Evolutionary conservation across 2,888 invertebrate genomes (phyloP).

Genomic region (Sphaeridia pumilis): DNA sequence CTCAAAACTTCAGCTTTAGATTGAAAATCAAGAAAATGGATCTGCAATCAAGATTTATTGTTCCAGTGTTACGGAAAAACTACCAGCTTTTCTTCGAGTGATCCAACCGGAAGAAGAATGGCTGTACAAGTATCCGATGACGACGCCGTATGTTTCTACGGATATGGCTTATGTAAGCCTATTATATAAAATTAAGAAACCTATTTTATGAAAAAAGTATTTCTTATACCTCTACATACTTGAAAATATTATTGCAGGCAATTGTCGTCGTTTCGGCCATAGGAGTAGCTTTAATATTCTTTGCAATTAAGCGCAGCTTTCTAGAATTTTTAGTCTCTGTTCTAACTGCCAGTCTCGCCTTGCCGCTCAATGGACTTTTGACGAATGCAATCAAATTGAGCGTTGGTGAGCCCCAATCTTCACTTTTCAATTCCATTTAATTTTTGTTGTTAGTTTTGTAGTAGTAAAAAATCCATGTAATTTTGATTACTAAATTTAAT

Average conservation of each 20-base stretch:
- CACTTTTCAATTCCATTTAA: too few relatives aligned
- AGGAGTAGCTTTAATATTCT: slow-evolving; percentile 45
- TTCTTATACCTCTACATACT: too few relatives aligned
- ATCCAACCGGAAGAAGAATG: slow-evolving; percentile 66
- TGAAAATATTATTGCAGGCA: slow-evolving; percentile 40
- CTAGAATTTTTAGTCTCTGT: slow-evolving; percentile 54
- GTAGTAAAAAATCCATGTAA: too few relatives aligned
- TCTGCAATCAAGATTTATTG: too few relatives aligned
- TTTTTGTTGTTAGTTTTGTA: too few relatives aligned
- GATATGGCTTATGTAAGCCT: slow-evolving; percentile 51
- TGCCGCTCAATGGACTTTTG: slow-evolving; percentile 56
- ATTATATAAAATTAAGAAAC: too few relatives aligned
- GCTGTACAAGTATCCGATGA: slow-evolving; percentile 64
- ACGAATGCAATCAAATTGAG: slow-evolving; percentile 54
- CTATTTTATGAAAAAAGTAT: too few relatives aligned
- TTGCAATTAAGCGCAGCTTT: slow-evolving; percentile 49
- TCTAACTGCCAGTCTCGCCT: slow-evolving; percentile 46
- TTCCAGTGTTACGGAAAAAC: slow-evolving; percentile 57
- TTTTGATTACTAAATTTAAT: too few relatives aligned
- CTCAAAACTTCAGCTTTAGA: neutral
- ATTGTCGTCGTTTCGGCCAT: slow-evolving; percentile 55
- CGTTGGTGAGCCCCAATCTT: slow-evolving; percentile 51
- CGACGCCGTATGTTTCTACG: slow-evolving; percentile 58
- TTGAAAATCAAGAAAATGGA: neutral
- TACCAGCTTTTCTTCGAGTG: slow-evolving; percentile 57